Conservation (phyloP, 2,113 vertebrate species). For the Oriolus oriolus region DNA sequence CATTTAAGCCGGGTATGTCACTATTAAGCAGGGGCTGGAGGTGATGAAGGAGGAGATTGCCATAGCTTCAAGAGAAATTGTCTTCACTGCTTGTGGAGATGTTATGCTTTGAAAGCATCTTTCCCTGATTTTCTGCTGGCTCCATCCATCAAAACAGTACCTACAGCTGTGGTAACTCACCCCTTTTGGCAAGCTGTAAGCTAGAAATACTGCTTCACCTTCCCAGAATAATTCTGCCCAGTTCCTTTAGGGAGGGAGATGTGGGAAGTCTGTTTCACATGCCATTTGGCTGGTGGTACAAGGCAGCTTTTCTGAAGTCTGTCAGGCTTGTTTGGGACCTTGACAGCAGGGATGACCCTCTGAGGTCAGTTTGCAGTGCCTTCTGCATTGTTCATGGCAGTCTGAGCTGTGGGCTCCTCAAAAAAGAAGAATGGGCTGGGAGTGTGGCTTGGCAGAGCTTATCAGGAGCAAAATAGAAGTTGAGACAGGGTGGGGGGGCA, state of each 20-base stretch:
- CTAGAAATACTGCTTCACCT: neutral
- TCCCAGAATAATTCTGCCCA: neutral
- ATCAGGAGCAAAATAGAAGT: neutral
- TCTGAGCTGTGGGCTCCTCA: neutral
- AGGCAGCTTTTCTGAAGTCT: neutral
- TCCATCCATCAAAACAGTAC: neutral
- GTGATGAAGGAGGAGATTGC: neutral
- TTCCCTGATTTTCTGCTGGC: neutral
- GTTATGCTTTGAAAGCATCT: neutral
- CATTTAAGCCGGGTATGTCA: neutral
- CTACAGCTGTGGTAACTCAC: neutral
- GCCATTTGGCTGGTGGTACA: neutral
- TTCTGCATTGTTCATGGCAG: neutral
- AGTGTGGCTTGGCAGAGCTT: neutral
- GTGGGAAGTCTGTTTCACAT: neutral
- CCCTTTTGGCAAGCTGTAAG: neutral
- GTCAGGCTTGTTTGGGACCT: neutral
- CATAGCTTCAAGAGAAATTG: neutral
- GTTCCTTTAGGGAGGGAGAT: neutral
- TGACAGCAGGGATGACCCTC: fast-evolving
- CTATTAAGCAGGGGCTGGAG: neutral
- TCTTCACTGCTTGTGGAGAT: neutral
- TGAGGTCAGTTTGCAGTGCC: neutral
- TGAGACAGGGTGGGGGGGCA: neutral
- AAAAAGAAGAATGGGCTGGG: neutral